Base-by-base conservation (phyloP, 2,113 vertebrate species). In the Tenrec ecaudatus region DNA sequence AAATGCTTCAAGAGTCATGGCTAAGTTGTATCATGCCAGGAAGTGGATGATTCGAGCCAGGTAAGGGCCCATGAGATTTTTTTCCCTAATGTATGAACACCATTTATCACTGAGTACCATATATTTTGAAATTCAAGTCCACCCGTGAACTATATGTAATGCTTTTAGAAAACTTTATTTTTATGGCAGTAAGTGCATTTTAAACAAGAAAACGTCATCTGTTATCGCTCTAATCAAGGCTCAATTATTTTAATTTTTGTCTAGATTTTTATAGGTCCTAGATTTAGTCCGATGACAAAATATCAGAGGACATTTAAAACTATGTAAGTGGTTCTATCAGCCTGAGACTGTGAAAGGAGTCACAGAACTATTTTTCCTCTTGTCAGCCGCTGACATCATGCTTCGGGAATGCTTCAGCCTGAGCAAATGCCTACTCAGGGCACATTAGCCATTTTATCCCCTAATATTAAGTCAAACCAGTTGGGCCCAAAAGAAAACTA, bases 331-430 rank as follows among this genome's bases (percentile, higher is more conserved):
- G 60, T 77, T 91, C 90, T 96, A 66, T 47, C 93, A 94, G 82
- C 77, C 90, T 77, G 64, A 95, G 82, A 85, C 88, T 92, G 86
- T 53, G 78, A 94, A 89, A 94, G 86, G 86, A 97, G 86, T 92
- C 92, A 95, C 38, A 90, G 66, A 85, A 64, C 31, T 77, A 93
- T 94, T 95, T 92, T 94, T 95, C 91, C 84, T 94, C 71, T 93
- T 88, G 80, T 96, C 93, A 95, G 93, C 58, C 0, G 0, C 40
- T 0, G 0, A 94, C 73, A 69, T 97, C 97, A 95, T 94, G 86
- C 88, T 95, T 33, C 88, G 96, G 81, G 95, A 95, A 96, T 97
- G 92, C 90, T 93, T 92, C 80, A 17, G 94, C 86, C 78, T 91
- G 94, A 95, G 91, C 92, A 95, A 95, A 84, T 75, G 90, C 36